phyloP scores from a whole-genome alignment of 2,113 vertebrate genomes.

The Datnioides undecimradiatus region DNA sequence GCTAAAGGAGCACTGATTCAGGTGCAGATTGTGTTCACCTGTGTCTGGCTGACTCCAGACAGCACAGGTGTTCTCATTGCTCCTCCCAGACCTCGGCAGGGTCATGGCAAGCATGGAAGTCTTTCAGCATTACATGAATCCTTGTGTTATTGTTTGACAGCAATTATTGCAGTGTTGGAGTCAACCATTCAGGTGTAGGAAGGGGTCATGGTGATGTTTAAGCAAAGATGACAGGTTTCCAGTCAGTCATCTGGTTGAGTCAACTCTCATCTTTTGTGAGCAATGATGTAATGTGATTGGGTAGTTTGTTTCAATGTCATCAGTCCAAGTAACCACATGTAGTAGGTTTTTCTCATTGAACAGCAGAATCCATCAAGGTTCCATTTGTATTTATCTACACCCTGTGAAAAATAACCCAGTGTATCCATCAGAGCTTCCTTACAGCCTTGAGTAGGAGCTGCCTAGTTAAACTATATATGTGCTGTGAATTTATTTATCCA shows the following conservation, averaged over 20 bases:
- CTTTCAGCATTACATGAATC: too few species aligned
- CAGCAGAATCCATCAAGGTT: neutral
- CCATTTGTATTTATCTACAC: too few species aligned
- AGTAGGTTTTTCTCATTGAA: neutral
- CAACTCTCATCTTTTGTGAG: neutral
- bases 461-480: neutral
- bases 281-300: neutral
- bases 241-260: neutral
- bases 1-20: too few species aligned
- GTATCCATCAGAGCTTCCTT: neutral
- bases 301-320: neutral
- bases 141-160: neutral
- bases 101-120: too few species aligned
- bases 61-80: too few species aligned
- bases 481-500: neutral
- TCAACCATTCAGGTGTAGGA: neutral
- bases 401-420: neutral
- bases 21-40: too few species aligned
- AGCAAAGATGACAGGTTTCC: neutral
- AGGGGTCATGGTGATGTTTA: neutral
- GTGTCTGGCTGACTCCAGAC: too few species aligned
- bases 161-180: neutral
- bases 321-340: neutral
- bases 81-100: too few species aligned
- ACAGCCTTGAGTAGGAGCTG: neutral